Base-by-base conservation (phyloP, 2,797 vertebrate genomes). In the Otolemur crassicaudatus region DNA sequence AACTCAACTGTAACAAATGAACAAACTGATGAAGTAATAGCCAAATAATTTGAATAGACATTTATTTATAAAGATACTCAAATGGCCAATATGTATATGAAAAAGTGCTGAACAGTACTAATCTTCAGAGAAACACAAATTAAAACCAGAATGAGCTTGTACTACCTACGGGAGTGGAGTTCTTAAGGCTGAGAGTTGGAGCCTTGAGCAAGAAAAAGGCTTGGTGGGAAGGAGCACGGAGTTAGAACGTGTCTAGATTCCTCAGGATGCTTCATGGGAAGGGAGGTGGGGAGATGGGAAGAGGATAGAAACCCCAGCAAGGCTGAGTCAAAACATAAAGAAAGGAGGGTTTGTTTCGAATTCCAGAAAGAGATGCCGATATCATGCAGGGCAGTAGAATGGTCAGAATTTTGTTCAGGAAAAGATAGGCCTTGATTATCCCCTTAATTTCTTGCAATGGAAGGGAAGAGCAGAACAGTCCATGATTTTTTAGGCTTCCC, bases 331-430 rank as follows among this genome's bases (percentile, higher is more conserved):
- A 93, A 92, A 80, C 76, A 2, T 22, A 46, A 94, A 93, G 37
- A 19, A 86, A 37, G 29, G 29, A 80, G 46, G 31, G 49, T 25
- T 89, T 79, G 7, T 60, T 92, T 77, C 3, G 17, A 63, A 76
- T 60, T 81, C 63, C 73, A 46, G 23, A 88, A 89, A 65, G 65
- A 75, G 70, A 56, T 56, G 6, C 5, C 83, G 58, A 70, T 5
- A 67, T 34, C 7, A 34, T 29, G 8, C 7, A 49, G 40, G 80
- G 61, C 20, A 77, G 4, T 20, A 40, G 76, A 77, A 37, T 37
- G 90, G n/a, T 69, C 20, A 90, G 43, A 86, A 82, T 85, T 61
- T 58, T 76, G 10, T 95, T 75, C 86, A 31, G 69, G 81, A 49
- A 61, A 69, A 82, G n/a, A 79, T 29, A 61, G 17, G 29, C 5